Evolutionary conservation across 2,113 vertebrate genomes (phyloP).

Genomic region (Echinops telfairi): DNA sequence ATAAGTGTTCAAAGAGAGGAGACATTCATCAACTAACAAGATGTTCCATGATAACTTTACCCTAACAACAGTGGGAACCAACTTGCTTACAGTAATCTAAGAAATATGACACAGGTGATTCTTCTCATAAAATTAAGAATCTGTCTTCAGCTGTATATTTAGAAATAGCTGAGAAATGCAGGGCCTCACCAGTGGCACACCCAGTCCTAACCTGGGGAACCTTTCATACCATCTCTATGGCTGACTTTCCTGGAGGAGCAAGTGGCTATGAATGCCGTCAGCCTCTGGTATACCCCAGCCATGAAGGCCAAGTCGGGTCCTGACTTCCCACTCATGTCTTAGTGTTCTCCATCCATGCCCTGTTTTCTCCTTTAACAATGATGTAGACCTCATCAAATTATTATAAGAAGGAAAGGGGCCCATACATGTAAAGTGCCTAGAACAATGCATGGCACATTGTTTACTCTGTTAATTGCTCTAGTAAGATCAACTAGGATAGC

Average conservation of each 20-base stretch:
- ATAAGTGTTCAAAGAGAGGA: neutral
- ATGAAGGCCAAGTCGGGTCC: neutral
- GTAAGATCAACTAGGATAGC: neutral
- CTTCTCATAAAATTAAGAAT: neutral
- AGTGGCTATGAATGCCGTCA: accelerated
- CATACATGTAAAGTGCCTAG: neutral
- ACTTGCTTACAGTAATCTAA: neutral
- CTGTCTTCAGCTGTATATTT: neutral
- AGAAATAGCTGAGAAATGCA: neutral
- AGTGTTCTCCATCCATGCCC: neutral
- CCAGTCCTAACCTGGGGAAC: too few species aligned
- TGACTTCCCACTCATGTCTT: neutral
- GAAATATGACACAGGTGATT: neutral
- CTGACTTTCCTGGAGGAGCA: neutral
- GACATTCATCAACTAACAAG: neutral
- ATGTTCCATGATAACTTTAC: neutral
- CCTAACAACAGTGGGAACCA: neutral
- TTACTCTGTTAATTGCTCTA: neutral
- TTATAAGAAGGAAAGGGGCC: neutral
- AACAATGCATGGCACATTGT: too few species aligned
- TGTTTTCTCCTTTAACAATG: neutral
- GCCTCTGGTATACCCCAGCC: neutral
- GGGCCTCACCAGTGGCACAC: neutral
- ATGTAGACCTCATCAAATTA: neutral
- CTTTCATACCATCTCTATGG: too few species aligned